Conservation (phyloP, 2,888 invertebrate species). For the Patella pellucida region DNA sequence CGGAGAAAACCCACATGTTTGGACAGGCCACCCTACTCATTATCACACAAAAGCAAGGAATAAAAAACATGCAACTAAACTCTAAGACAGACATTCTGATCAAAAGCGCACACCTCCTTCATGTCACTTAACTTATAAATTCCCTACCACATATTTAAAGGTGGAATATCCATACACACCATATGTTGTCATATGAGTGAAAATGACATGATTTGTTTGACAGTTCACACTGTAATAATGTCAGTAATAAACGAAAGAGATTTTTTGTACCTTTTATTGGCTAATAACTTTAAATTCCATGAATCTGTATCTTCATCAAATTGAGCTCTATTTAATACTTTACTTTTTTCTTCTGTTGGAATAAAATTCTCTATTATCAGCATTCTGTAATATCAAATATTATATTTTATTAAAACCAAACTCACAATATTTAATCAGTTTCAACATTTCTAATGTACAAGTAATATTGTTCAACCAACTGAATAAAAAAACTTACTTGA, state of each 20-base stretch:
- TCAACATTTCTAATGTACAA: not conserved
- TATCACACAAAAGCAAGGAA: too few relatives aligned
- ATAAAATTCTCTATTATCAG: slow-evolving; percentile 72
- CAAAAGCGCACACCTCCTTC: too few relatives aligned
- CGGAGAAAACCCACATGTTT: too few relatives aligned
- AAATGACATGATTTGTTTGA: too few relatives aligned
- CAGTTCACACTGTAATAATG: too few relatives aligned
- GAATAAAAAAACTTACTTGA: slow-evolving; percentile 76
- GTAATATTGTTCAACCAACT: not conserved
- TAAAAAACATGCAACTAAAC: too few relatives aligned
- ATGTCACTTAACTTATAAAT: too few relatives aligned
- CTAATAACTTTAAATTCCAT: slow-evolving; percentile 76
- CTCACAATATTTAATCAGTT: not conserved
- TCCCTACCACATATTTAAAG: too few relatives aligned
- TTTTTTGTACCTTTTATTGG: slow-evolving; percentile 62
- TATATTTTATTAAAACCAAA: too few relatives aligned
- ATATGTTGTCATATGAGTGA: not conserved
- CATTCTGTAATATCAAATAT: slow-evolving; percentile 50
- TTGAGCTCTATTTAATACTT: slow-evolving; percentile 80
- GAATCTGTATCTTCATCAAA: slow-evolving; percentile 88
- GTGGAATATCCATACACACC: not conserved
- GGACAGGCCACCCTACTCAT: too few relatives aligned
- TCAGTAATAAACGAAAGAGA: too few relatives aligned
- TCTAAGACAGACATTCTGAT: too few relatives aligned
- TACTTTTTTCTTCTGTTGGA: slow-evolving; percentile 79